Base-by-base conservation (phyloP, 2,888 invertebrate genomes). In the Nomada lathburiana region DNA sequence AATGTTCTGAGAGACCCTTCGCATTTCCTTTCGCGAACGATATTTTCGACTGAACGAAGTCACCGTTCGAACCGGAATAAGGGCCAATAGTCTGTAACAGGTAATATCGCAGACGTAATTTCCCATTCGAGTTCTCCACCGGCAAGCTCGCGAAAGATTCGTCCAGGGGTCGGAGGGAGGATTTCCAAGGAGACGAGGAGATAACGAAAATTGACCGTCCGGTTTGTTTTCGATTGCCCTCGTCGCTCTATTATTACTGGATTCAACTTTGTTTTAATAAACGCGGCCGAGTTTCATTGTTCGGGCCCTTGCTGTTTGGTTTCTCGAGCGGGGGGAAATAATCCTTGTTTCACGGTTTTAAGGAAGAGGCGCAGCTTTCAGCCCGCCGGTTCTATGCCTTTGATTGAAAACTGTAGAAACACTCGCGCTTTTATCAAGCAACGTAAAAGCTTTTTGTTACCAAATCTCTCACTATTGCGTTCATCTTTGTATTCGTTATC, bases 251-350 rank as follows among this genome's bases (percentile, higher is more conserved):
- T 81, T 80, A 77, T 86, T 78, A 65, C 55, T 73, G 80, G 76
- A 86, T 84, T 77, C 75, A 80, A 75, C 77, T 84, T 86, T 84
- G 67, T 77, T 73, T 85, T 69, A 84, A 85, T 84, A 80, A 86
- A 80, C 80, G 71, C 72, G 64, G 60, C 50, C 52, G 76, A 47
- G 71, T 59, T 47, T 53, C 60, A 52, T 60, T 42, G 57, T 42
- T 42, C 13, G 53, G 52, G 52, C 11, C 13, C 20, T 47, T 47
- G 68, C 70, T n/a, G 18, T 47, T 2, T 23, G 82, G 82, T 74
- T 83, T 74, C 76, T 60, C 76, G 29, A 73, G 76, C 53, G 42
- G 44, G 69, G 80, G 60, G 63, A 59, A 80, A 83, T 80, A 80
- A 84, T 86, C 85, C 60, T 80, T 76, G 36, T 36, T 36, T 36